Evolutionary conservation across 2,797 vertebrate species (phyloP), one percentile per base, ranked within the genome.

Genomic region (Gouania willdenowi): DNA sequence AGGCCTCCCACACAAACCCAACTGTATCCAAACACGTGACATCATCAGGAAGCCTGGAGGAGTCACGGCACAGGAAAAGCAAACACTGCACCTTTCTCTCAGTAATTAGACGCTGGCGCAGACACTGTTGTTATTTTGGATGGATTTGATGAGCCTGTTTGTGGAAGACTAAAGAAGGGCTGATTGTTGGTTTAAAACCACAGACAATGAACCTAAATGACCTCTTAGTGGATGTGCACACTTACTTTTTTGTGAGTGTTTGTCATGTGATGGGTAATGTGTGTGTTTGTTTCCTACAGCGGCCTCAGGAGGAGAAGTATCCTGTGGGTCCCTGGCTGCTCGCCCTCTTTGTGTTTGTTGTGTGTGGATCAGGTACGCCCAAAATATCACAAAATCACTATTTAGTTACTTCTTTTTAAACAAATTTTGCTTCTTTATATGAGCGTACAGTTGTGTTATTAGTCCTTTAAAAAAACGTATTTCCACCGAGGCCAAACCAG

Each of bases 291-390:
- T 26, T 41, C 36, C 55, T 51, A 38, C 33, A 81, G 80, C 51
- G 69, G 60, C 68, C 73, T 31, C 87, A 88, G 26, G 94, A 98
- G 62, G 95, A 97, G 70, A 97, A 94, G 80, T 92, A 93, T 28
- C 92, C 94, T 4, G 95, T 98, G 51, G 94, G 95, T 48, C 95
- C 94, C 28, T 95, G 94, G 94, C 79, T 98, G 36, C 71, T 97
- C 65, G 94, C 94, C 14, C 90, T 97, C 41, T 97, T 97, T 78
- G 92, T 97, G 45, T 96, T 98, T 75, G 94, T 98, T 60, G 94
- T 98, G 7, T 97, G 94, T 60, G 94, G 94, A 66, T 97, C 94
- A 80, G 95, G 95, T 98, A 73, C 41, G 55, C 21, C 19, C 1
- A 9, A n/a, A n/a, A n/a, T n/a, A n/a, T n/a, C n/a, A n/a, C n/a